Evolutionary conservation across 2,888 invertebrate species (phyloP), one percentile per base, ranked within the genome.

Genomic region (Aphrophora alni): DNA sequence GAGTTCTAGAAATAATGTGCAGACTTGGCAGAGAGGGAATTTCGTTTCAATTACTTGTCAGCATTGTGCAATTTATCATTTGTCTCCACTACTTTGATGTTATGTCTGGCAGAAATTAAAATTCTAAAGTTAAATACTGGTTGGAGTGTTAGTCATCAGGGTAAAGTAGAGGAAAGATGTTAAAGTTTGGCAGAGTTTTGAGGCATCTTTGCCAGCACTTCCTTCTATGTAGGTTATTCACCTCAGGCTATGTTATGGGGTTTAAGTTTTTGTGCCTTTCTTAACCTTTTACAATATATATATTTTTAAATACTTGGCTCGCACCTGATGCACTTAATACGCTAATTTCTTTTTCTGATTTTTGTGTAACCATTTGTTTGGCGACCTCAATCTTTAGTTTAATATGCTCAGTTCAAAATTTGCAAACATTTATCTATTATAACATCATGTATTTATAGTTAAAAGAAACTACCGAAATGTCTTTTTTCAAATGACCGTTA

Each of bases 41-140:
- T 59, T 2, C 44, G 44, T 14, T 44, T 44, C 44, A 10, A 21
- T 21, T 5, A 21, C 21, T 21, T 59, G 59, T 59, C 59, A 21
- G 2, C 59, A 59, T 59, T 59, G n/a, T 59, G 59, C 59, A 59
- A 59, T 59, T 59, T 59, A 2, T 59, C 59, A 59, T 59, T 59
- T 59, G 59, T 21, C 59, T 21, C 21, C 12, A 59, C 59, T 21
- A 21, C 59, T 59, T 59, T 59, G 59, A 59, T 59, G 59, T 59
- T 59, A 59, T 59, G 59, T 59, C 59, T 59, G 59, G 59, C 59
- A 59, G 14, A 59, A 59, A 59, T 59, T 59, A 59, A 59, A 59
- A 59, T 12, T 59, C 59, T 59, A 59, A 59, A 59, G 59, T 59
- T 59, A 21, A 59, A 59, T 59, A 59, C 21, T 21, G 59, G 59